Conservation (phyloP, 2,113 vertebrate species). For the Pyxicephalus adspersus region DNA sequence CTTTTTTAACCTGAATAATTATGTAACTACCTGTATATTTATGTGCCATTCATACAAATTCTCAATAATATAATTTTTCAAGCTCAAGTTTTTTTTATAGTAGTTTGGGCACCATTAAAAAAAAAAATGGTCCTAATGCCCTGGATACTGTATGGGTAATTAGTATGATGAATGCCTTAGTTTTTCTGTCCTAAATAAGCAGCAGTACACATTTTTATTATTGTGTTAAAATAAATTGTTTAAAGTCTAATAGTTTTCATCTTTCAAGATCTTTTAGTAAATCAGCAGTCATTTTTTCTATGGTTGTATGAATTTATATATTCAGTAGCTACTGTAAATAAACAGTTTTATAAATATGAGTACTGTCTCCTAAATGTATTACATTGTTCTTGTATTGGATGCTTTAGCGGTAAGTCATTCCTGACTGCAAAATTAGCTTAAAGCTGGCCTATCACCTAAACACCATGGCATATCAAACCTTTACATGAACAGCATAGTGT, state of each 20-base stretch:
- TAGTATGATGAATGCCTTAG: slow-evolving; percentile 16
- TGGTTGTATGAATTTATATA: too few species aligned
- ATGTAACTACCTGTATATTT: background rate
- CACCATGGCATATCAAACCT: too few species aligned
- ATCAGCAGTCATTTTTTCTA: slow-evolving; percentile 30
- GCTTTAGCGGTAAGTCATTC: too few species aligned
- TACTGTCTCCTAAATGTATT: too few species aligned
- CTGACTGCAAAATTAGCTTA: too few species aligned
- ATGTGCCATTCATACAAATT: background rate
- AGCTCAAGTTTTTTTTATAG: background rate
- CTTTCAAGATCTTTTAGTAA: slow-evolving; percentile 37
- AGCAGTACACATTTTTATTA: slow-evolving; percentile 34
- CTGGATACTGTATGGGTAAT: background rate
- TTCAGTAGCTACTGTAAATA: too few species aligned
- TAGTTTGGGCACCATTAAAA: background rate
- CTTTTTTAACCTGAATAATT: background rate
- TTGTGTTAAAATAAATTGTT: slow-evolving; percentile 22
- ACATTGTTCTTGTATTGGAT: too few species aligned
- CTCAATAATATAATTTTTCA: slow-evolving; percentile 6
- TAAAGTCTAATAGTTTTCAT: slow-evolving; percentile 35
- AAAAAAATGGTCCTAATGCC: background rate
- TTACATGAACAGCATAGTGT: too few species aligned
- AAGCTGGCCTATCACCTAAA: too few species aligned
- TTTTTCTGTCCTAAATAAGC: slow-evolving; percentile 21
- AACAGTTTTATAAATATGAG: too few species aligned